phyloP scores from a whole-genome alignment of 2,797 vertebrate genomes.

The Babyrousa celebensis region DNA sequence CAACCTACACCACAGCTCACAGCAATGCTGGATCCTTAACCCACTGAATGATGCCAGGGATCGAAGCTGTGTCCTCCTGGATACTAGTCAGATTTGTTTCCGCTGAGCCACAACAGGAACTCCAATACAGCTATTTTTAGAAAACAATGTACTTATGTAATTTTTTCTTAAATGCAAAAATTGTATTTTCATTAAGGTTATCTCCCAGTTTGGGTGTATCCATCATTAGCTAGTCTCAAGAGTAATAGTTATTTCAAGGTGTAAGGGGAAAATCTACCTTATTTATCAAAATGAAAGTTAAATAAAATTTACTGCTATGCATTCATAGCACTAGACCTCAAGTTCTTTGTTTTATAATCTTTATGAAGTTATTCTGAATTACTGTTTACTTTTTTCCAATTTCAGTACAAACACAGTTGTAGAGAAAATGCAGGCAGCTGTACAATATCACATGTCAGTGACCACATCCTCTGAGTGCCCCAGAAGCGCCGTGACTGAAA shows the following conservation, averaged over 20 bases:
- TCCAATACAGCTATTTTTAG: background rate
- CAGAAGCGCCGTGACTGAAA: background rate
- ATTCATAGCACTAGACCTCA: background rate
- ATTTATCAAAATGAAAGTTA: conserved; percentile 33
- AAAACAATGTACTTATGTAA: background rate
- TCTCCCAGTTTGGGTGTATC: background rate
- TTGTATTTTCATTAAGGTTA: background rate
- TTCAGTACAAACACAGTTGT: background rate
- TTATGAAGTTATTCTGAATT: conserved; percentile 38
- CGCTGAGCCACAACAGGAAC: no score
- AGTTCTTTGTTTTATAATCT: background rate
- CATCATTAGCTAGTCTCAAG: background rate
- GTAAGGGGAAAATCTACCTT: background rate
- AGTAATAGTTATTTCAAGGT: conserved; percentile 30
- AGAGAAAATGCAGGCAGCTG: background rate
- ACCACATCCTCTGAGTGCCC: no score
- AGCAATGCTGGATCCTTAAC: no score
- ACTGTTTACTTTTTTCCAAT: background rate
- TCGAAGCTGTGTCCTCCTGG: no score
- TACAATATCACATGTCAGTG: background rate
- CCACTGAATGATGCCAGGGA: no score
- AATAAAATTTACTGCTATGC: conserved; percentile 23
- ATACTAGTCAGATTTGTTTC: no score
- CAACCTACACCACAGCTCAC: no score
- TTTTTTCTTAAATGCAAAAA: conserved; percentile 25